Evolutionary conservation across 2,888 invertebrate species (phyloP), one percentile per base, ranked within the genome.

Genomic region (Himalopsyche japonica): DNA sequence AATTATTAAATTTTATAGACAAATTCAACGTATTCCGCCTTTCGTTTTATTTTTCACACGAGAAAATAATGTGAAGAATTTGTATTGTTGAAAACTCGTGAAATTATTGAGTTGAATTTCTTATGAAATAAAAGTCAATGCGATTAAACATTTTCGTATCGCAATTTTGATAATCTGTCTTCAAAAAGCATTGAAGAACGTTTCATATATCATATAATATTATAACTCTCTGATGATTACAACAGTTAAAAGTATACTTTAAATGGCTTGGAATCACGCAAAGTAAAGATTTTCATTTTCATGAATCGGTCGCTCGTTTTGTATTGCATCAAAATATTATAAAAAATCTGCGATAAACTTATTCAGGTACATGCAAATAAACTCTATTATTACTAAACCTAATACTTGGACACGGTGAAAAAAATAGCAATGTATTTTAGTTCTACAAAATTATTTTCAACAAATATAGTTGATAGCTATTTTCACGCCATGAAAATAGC

Each of bases 21-120:
- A 78, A 78, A 78, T 43, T 34, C 12, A 0, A 57, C 57, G 57
- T 20, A 57, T 20, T 57, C 7, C 57, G 76, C 79, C 83, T 83
- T 83, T 80, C 83, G 78, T 83, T 83, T 82, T 30, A 24, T 70
- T 49, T 37, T 84, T 84, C 84, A 84, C 84, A 84, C 84, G 84
- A 84, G 84, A 84, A 84, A 82, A 80, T 70, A 77, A 49, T 81
- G 48, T 18, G 43, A 80, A 64, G 32, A 80, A 32, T 32, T 18
- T 18, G 76, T 49, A 81, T 83, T 80, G 79, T 83, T 82, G 20
- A 80, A 76, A 34, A 76, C 30, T 76, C 32, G 12, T n/a, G n/a
- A 76, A 76, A 32, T 76, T 76, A 76, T 15, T n/a, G 18, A 15
- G 76, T 76, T 76, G 76, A 76, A 76, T 32, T 76, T 57, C 18